Evolutionary conservation across 2,888 invertebrate genomes (phyloP), one percentile per base, ranked within the genome.

Genomic region (Eilema depressum): DNA sequence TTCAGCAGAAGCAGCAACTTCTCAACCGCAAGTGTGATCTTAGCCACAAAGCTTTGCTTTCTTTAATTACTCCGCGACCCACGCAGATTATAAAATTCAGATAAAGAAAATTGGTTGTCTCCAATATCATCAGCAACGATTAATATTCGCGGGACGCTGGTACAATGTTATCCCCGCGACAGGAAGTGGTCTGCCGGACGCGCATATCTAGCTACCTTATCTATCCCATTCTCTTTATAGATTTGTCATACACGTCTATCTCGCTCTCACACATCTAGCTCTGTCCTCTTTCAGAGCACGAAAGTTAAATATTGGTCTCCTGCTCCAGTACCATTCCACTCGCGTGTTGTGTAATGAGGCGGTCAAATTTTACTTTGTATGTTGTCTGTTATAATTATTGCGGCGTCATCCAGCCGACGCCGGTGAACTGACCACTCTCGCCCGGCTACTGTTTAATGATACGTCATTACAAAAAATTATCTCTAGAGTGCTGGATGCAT

Each of bases 151-250:
- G 84, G 85, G 86, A 86, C 88, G 83, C 82, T 84, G 72, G 78
- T 74, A 79, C 77, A 79, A 72, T 83, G 81, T 81, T 78, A 77
- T 78, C 76, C 81, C 75, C 81, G 83, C 86, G 88, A 83, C 93
- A 93, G 94, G 95, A 94, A 94, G 89, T 86, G 85, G 71, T 86
- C 85, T 78, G 90, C 92, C 94, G 93, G 94, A 94, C 90, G 92
- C 89, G 85, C 90, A 85, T 94, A 94, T 93, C 94, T 93, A 92
- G 91, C 94, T 90, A 92, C 92, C 89, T 87, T 89, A 88, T 91
- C 92, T 91, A 89, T 93, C 94, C 91, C 91, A 87, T 89, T 93
- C 92, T 87, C 87, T 89, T 87, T 86, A 86, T 86, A 88, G 87
- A 88, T 86, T 86, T 86, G 86, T 88, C 89, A 89, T 87, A 87